Evolutionary conservation across 1,140 invertebrate genomes (phyloP).

Genomic region (Pogonomyrmex californicus): DNA sequence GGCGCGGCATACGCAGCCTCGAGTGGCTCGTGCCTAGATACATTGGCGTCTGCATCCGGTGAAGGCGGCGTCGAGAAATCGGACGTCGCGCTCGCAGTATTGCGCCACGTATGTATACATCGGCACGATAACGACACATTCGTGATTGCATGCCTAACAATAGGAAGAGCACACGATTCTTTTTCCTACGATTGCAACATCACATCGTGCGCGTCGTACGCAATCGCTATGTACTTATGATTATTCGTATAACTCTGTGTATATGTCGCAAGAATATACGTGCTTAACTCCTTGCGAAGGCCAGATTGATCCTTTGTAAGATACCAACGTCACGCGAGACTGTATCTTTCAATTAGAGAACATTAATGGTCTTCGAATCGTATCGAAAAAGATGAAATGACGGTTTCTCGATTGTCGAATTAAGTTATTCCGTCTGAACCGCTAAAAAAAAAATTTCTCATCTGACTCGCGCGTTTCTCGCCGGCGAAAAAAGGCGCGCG

Average conservation of each 20-base stretch:
- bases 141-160: conserved; percentile 56
- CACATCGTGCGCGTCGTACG: not conserved
- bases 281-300: not conserved
- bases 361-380: not conserved
- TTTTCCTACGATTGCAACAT: conserved; percentile 23
- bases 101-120: conserved; percentile 25
- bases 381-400: not conserved
- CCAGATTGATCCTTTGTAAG: not conserved
- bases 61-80: conserved; percentile 57
- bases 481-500: conserved; percentile 3
- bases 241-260: not conserved
- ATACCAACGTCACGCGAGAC: not conserved
- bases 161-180: conserved; percentile 49
- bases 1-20: conserved; percentile 37
- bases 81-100: conserved; percentile 10
- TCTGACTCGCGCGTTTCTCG: not conserved
- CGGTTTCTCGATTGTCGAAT: no score
- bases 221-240: conserved; percentile 34
- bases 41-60: conserved; percentile 62
- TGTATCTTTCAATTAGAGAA: not conserved
- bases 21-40: conserved; percentile 58
- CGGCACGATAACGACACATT: conserved; percentile 48
- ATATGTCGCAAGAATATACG: not conserved
- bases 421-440: no score
- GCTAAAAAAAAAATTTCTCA: not conserved